phyloP scores from a whole-genome alignment of 2,888 invertebrate genomes.

The Arrhopalites spinosus region DNA sequence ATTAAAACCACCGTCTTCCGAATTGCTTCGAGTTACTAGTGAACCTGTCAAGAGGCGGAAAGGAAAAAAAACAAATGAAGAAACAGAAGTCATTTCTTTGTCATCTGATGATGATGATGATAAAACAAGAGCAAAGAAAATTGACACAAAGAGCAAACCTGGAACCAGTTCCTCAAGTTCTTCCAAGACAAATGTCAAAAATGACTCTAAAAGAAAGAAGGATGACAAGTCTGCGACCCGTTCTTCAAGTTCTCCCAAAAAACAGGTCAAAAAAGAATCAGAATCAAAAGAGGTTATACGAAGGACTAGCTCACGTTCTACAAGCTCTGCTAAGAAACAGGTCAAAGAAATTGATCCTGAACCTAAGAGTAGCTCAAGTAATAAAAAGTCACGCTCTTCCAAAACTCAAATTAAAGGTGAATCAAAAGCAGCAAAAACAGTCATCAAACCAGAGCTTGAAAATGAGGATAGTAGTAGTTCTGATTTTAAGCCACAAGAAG shows the following conservation, averaged over 20 bases:
- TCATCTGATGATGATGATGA: not conserved
- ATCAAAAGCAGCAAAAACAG: not conserved
- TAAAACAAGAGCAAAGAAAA: not conserved
- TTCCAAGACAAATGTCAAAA: not conserved
- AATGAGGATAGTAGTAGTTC: no score
- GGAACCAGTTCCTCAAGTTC: not conserved
- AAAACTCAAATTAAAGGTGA: not conserved
- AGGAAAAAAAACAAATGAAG: not conserved
- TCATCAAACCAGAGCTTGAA: not conserved
- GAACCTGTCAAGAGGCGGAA: not conserved
- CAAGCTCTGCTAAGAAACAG: not conserved
- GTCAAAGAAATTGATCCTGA: no score
- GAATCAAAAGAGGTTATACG: no score
- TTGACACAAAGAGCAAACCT: not conserved
- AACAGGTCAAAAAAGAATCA: conserved; percentile 27
- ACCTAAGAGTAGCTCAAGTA: no score
- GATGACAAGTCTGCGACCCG: conserved; percentile 53
- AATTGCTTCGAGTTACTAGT: conserved; percentile 61
- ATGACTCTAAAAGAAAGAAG: conserved; percentile 6
- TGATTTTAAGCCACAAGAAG: no score
- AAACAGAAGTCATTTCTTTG: not conserved
- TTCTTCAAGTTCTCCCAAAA: not conserved
- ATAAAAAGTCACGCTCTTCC: not conserved
- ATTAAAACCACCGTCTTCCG: conserved; percentile 69
- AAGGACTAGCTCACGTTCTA: no score